phyloP scores from a whole-genome alignment of 2,888 invertebrate species.

The Ormia ochracea region DNA sequence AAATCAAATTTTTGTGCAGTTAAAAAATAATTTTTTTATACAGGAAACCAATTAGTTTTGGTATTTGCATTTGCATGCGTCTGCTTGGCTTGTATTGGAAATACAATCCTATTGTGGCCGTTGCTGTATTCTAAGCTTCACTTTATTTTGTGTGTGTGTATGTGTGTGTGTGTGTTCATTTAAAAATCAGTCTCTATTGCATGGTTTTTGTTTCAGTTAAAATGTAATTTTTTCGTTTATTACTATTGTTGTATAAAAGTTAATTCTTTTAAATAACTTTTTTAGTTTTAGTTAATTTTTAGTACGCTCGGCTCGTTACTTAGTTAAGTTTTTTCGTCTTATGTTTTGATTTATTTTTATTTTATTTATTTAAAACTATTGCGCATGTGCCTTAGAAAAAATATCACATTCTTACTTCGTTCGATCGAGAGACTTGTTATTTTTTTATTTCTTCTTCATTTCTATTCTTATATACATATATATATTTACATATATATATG shows the following conservation, averaged over 20 bases:
- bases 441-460: conserved; percentile 61
- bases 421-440: conserved; percentile 75
- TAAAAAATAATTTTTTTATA: neutral
- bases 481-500: too few species aligned
- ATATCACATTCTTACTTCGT: conserved; percentile 78
- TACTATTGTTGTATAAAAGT: conserved; percentile 60
- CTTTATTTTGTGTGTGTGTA: conserved; percentile 38
- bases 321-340: conserved; percentile 40
- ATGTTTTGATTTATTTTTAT: conserved; percentile 54
- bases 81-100: conserved; percentile 16
- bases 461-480: too few species aligned
- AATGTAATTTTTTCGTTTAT: conserved; percentile 36
- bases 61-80: conserved; percentile 23
- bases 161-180: too few species aligned
- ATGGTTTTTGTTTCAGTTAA: conserved; percentile 66
- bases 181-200: conserved; percentile 77
- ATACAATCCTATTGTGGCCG: conserved; percentile 12
- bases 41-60: conserved; percentile 46
- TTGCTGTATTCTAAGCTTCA: conserved; percentile 34
- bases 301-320: conserved; percentile 64
- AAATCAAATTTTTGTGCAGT: neutral
- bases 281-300: conserved; percentile 61
- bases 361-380: conserved; percentile 64
- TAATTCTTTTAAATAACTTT: conserved; percentile 62
- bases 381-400: conserved; percentile 73